Percentiles rank a stretch among this genome's conserved stretches.
Conservation (phyloP, 2,113 vertebrate genomes). For the Mus musculus region GRCm39 chr7:46633501-46634000, state of each 20-base stretch:
- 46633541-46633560: constrained; percentile 78
- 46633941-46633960: neutral
- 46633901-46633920: neutral
- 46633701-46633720: neutral
- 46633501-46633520: constrained; percentile 80
- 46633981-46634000: neutral
- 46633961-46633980: neutral
- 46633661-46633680: neutral
- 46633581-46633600: neutral
- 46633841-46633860: neutral
- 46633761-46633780: neutral
- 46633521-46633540: constrained; percentile 78
- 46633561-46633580: constrained; percentile 53
- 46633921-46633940: neutral
- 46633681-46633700: constrained; percentile 26
- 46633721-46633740: neutral
- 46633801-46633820: neutral
- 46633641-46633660: constrained; percentile 36
- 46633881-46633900: neutral
- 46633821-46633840: neutral
- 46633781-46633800: neutral
- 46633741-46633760: neutral
- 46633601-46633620: neutral
- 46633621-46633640: neutral
- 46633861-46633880: neutral